Conservation (phyloP, 2,888 invertebrate genomes). For the Helicoverpa assulta region DNA sequence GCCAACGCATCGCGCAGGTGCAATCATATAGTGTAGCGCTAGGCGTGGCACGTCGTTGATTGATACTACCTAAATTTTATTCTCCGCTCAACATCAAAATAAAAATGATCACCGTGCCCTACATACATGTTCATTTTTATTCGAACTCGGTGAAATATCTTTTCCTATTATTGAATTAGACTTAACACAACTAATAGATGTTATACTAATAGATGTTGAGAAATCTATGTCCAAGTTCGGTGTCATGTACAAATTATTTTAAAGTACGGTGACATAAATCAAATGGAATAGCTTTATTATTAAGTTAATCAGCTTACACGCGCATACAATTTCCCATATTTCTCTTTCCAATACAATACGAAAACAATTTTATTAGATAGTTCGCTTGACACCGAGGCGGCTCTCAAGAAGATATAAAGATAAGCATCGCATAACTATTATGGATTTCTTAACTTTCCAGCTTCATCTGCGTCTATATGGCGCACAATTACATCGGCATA, state of each 20-base stretch:
- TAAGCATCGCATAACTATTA: constrained; percentile 62
- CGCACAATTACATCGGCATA: constrained; percentile 62
- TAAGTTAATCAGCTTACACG: constrained; percentile 62
- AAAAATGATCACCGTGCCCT: constrained; percentile 46
- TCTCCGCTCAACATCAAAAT: constrained; percentile 37
- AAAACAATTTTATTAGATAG: constrained; percentile 62
- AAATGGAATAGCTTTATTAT: constrained; percentile 58
- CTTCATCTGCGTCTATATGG: constrained; percentile 56
- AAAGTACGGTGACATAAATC: constrained; percentile 58
- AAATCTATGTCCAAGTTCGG: constrained; percentile 54
- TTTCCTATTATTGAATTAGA: constrained; percentile 55
- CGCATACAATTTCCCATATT: constrained; percentile 50
- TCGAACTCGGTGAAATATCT: constrained; percentile 49
- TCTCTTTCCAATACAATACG: constrained; percentile 59
- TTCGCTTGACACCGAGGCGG: constrained; percentile 41
- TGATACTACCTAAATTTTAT: constrained; percentile 50
- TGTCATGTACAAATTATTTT: constrained; percentile 64
- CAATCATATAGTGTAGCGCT: constrained; percentile 45
- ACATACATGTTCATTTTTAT: constrained; percentile 40
- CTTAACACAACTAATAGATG: constrained; percentile 46
- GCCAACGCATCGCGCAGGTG: constrained; percentile 63
- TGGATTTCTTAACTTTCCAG: constrained; percentile 65
- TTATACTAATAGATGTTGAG: constrained; percentile 56
- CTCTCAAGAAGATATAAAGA: constrained; percentile 60
- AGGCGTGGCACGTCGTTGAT: constrained; percentile 49